Percentiles rank a stretch among this genome's conserved stretches.
These are phyloP conservation scores for Chironomus tentans DNA, from an alignment of 2,888 invertebrate species.

Conservation along the genomic window DNA sequence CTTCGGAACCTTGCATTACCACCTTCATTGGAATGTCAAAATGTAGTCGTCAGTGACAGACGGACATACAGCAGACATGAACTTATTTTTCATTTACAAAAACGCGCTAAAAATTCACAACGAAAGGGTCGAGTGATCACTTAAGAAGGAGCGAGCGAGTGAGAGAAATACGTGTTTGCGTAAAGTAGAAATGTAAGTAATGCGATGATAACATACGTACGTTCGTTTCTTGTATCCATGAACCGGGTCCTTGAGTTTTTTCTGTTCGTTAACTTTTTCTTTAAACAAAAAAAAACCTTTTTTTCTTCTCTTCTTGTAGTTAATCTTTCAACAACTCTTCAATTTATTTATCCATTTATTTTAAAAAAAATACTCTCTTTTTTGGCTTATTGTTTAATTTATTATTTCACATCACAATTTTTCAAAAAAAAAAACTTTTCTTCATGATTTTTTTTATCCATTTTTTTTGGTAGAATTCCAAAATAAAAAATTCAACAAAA, in stretches of 20 bases:
- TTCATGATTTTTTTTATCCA: background rate
- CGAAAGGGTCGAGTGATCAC: background rate
- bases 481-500: background rate
- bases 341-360: background rate
- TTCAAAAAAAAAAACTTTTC: too few species aligned
- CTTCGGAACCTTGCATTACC: too few species aligned
- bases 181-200: background rate
- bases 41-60: too few species aligned
- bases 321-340: conserved; percentile 4
- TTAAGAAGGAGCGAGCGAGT: background rate
- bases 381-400: background rate
- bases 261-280: conserved; percentile 25
- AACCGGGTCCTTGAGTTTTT: conserved; percentile 23
- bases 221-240: conserved; percentile 25
- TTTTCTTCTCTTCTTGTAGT: conserved; percentile 1
- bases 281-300: background rate
- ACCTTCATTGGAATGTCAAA: too few species aligned
- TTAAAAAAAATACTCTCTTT: background rate
- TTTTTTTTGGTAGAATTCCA: background rate
- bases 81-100: too few species aligned
- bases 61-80: too few species aligned
- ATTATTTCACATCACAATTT: conserved; percentile 6
- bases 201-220: conserved; percentile 23
- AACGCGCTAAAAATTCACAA: background rate
- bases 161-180: background rate